Conservation (phyloP, 2,113 vertebrate species). For the Accipiter virgatus region DNA sequence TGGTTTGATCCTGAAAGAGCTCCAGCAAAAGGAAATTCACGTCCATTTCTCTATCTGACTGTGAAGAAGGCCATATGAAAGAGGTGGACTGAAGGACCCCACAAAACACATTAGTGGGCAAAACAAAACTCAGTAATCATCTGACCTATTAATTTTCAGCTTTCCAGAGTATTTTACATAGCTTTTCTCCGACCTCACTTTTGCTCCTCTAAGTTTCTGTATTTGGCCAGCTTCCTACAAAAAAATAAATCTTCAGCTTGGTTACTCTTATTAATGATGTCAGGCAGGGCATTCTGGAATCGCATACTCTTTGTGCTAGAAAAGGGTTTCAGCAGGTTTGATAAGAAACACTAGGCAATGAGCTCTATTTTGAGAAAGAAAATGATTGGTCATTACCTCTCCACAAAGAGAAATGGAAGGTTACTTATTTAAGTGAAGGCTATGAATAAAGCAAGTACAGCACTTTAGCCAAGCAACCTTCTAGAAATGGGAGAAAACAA, state of each 20-base stretch:
- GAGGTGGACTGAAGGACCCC: not conserved
- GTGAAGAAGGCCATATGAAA: not conserved
- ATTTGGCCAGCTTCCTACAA: not conserved
- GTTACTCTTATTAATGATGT: conserved; percentile 24
- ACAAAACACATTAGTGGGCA: not conserved
- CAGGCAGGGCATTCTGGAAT: not conserved
- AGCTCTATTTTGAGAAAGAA: conserved; percentile 25
- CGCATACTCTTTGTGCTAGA: not conserved
- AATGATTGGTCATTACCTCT: not conserved
- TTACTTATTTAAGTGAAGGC: not conserved
- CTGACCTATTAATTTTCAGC: not conserved
- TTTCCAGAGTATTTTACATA: not conserved
- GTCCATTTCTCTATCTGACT: not conserved
- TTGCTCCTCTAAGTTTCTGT: not conserved
- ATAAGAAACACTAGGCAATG: conserved; percentile 3
- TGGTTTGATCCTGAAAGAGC: not conserved
- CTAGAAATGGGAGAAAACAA: not conserved
- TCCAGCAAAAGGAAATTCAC: not conserved
- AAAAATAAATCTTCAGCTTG: not conserved
- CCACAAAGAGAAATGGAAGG: not conserved
- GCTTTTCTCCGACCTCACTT: not conserved
- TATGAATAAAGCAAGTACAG: conserved; percentile 1
- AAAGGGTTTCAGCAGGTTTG: conserved; percentile 1
- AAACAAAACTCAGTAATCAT: not conserved
- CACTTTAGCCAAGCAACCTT: not conserved